Percentiles rank a stretch among this genome's conserved stretches.
Evolutionary conservation across 2,888 invertebrate species (phyloP).

Genomic region (Caenorhabditis drosophilae): DNA sequence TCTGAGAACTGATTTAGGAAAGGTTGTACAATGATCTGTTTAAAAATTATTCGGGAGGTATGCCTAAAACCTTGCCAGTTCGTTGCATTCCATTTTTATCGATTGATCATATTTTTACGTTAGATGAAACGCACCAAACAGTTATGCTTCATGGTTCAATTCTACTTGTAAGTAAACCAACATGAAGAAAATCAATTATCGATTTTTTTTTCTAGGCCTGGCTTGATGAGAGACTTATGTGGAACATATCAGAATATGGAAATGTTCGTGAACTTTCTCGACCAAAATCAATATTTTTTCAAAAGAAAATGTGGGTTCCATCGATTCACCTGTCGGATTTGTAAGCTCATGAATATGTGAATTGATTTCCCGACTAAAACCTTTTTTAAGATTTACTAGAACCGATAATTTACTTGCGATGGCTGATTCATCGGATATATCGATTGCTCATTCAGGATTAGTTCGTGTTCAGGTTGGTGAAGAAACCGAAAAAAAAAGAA

Average conservation of each 20-base stretch:
- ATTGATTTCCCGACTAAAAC: not conserved
- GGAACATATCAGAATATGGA: conserved; percentile 6
- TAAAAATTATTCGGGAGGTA: too few relatives aligned
- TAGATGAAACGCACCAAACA: conserved; percentile 3
- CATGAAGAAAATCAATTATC: too few relatives aligned
- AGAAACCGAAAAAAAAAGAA: not conserved
- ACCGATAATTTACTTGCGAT: not conserved
- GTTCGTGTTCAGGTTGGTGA: not conserved
- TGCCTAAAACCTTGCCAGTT: not conserved
- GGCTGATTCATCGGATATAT: not conserved
- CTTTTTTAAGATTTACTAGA: conserved; percentile 10
- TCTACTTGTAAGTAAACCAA: conserved; percentile 7
- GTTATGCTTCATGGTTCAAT: not conserved
- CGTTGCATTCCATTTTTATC: not conserved
- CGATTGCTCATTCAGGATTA: not conserved
- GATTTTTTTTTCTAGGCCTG: conserved; percentile 10
- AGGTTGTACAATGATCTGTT: too few relatives aligned
- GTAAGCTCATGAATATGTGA: conserved; percentile 4
- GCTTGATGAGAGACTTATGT: conserved; percentile 9
- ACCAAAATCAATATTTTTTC: not conserved
- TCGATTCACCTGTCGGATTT: conserved; percentile 9
- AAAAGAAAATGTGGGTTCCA: conserved; percentile 2
- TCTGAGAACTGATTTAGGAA: too few relatives aligned
- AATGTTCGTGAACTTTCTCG: not conserved
- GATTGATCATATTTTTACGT: conserved; percentile 1